Evolutionary conservation across 2,888 invertebrate genomes (phyloP), one percentile per base, ranked within the genome.

Genomic region (Pterostichus niger): DNA sequence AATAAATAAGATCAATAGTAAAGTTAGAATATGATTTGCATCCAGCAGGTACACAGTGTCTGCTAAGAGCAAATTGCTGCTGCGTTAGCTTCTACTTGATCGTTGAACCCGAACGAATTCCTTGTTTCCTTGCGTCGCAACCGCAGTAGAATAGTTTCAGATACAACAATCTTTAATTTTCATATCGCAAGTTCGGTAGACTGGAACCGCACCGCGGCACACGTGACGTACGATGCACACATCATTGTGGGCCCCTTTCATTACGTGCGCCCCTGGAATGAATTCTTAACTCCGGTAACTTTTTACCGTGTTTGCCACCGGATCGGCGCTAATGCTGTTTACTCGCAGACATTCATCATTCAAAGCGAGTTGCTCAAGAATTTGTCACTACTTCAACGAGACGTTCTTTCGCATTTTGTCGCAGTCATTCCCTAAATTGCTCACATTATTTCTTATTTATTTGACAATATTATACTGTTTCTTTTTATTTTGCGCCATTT

Each of bases 101-200:
- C 68, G 17, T 9, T 71, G 68, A 71, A 71, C 68, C 17, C 44
- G 68, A 71, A 71, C 68, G 44, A 71, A 71, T 71, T 71, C 68
- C 68, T 71, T 11, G 33, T 15, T 56, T 56, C 49, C 7, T 40
- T 9, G 40, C 49, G 40, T 40, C 40, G 40, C 40, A 40, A 6
- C 13, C 49, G 13, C 56, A 11, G 56, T 17, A 17, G 68, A 75
- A 75, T 75, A 75, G 75, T 75, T 75, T 54, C 49, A 52, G 75
- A 75, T 75, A 75, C 49, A 75, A 17, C 54, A 75, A 75, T 75
- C 75, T 75, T 75, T 75, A 75, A 75, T 75, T 75, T 75, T 75
- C 75, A 75, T 75, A 75, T 75, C 54, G 75, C 49, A 31, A 49
- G 49, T 11, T 52, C 52, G 54, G 75, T n/a, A 75, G 75, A 75